Base-by-base conservation (phyloP, 2,888 invertebrate species). In the Trilocha varians region DNA sequence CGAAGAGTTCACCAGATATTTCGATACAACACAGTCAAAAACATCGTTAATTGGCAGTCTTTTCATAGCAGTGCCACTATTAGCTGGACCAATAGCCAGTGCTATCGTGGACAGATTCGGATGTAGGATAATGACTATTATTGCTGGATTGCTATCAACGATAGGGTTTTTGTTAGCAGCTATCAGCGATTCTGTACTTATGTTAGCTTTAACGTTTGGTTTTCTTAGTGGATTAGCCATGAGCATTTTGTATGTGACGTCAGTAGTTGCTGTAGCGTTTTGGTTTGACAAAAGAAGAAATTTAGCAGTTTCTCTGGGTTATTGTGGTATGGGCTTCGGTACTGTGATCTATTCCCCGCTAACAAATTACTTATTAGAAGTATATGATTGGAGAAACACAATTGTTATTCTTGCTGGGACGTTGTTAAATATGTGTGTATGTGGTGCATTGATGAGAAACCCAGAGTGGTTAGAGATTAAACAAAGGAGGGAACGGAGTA, bases 281-380 rank as follows among this genome's bases (percentile, higher is more conserved):
- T 97, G 96, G 92, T 97, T 97, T 62, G 95, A 96, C 60, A 93
- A 93, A 66, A 91, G 91, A 66, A 88, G 96, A 40, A 93, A 93
- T 18, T 85, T 96, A 47, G 96, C 96, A 2, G 94, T 95, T 1
- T 94, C 96, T 5, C 79, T 96, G 42, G 93, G 95, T 0, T 95
- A 95, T 0, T 94, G 94, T 49, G 96, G 96, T 2, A 94, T 95
- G 0, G 96, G 96, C 0, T 91, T 95, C 44, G 96, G 96, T 14
- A 96, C 96, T 0, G 91, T 95, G 58, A 78, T 95, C n/a, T 95
- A 94, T 71, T 93, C 95, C 1, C 95, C 95, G 0, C 82, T 96
- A 68, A 95, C 94, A 0, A 89, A 92, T 42, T 91, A 87, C 66
- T 88, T 93, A 46, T 86, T 96, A 42, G 83, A 89, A 45, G 79